Percentiles rank a stretch among this genome's conserved stretches.
phyloP scores from a whole-genome alignment of 2,113 vertebrate genomes.

The Syngnathus scovelli region DNA sequence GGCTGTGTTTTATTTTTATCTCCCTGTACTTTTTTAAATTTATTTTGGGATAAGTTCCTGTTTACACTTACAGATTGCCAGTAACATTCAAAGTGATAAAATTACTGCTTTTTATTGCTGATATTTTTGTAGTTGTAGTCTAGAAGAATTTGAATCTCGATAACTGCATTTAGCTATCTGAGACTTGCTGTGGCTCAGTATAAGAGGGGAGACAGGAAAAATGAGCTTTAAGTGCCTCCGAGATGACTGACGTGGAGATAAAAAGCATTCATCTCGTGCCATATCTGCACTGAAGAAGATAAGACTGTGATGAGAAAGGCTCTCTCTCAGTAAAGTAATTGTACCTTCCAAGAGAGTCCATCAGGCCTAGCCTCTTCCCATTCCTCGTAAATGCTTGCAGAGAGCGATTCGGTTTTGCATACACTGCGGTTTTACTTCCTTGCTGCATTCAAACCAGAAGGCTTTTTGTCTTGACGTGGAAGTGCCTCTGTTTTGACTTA shows the following conservation, averaged over 20 bases:
- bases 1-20: slow-evolving; percentile 10
- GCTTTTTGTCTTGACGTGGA: slow-evolving; percentile 50
- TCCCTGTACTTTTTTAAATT: slow-evolving; percentile 2
- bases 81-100: neutral
- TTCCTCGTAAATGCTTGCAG: slow-evolving; percentile 39
- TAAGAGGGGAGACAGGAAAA: slow-evolving; percentile 9
- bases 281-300: slow-evolving; percentile 25
- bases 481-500: slow-evolving; percentile 44
- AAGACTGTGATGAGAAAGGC: slow-evolving; percentile 36
- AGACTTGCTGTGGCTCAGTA: slow-evolving; percentile 18
- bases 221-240: slow-evolving; percentile 5
- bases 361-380: slow-evolving; percentile 37
- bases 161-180: neutral
- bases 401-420: slow-evolving; percentile 15
- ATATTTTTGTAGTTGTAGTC: neutral
- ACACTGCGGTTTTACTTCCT: slow-evolving; percentile 26
- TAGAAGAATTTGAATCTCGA: neutral
- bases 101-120: neutral
- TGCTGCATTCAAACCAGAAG: slow-evolving; percentile 25
- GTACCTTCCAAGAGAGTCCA: slow-evolving; percentile 39
- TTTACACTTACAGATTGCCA: neutral
- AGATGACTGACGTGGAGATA: slow-evolving; percentile 11
- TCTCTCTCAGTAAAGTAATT: slow-evolving; percentile 42
- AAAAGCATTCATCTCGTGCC: slow-evolving; percentile 18
- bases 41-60: neutral